Evolutionary conservation across 1,140 invertebrate species (phyloP), one percentile per base, ranked within the genome.

Genomic region (Augochlora pura): DNA sequence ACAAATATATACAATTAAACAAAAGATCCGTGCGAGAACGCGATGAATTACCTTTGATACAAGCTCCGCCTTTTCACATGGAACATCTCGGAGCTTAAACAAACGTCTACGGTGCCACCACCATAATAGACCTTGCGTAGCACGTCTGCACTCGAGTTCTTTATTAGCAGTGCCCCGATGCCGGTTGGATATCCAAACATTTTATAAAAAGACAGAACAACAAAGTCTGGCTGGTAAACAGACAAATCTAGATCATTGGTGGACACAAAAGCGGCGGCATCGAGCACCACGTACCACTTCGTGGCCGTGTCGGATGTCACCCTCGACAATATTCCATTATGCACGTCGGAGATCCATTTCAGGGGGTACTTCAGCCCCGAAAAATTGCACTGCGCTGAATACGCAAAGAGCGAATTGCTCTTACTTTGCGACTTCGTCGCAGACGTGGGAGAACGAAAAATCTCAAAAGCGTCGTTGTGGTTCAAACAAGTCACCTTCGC

Each of bases 181-280:
- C 97, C 98, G 75, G 98, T 99, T 9, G 99, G 98, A 93, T 96
- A 99, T 6, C 99, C 99, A 94, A 99, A 99, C 88, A 99, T 97
- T 94, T 99, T 99, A 93, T 99, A 99, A 93, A 99, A 99, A 2
- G 98, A 99, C 8, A 99, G 54, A 67, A 95, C 95, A 0, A 99
- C 95, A 94, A 99, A 99, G 92, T 99, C 98, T 25, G 98, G 97
- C 81, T 96, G 95, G 60, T 93, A 94, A 18, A 88, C 76, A 0
- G 94, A 94, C 60, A 99, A 93, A 94, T 99, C 95, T 64, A 99
- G 92, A 25, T 93, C 92, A 91, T 95, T 97, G 46, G 97, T 97
- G n/a, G 96, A 94, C 4, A 96, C 96, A 93, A 94, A 97, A 60
- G 95, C 93, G 1, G 98, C 98, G 5, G 97, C 97, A 94, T 99